phyloP scores from a whole-genome alignment of 30 jellyfish, hydroid and myxozoan species.

The Turritopsis rubra region DNA sequence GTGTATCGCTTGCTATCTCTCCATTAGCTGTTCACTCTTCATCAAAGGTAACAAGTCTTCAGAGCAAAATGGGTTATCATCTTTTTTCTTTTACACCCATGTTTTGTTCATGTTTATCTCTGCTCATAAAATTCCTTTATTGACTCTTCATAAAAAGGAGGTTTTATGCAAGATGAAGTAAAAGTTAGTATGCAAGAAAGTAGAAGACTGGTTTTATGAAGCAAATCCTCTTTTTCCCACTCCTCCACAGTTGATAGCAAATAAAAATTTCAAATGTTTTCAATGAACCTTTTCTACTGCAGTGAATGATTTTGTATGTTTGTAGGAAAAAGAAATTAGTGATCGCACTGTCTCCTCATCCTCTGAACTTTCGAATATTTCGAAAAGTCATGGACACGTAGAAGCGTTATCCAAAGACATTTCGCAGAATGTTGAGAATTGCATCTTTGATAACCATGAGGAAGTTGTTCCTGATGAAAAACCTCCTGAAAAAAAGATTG shows the following conservation, averaged over 20 bases:
- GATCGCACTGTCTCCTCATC: slow-evolving; percentile 16
- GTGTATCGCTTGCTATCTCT: slow-evolving; percentile 24
- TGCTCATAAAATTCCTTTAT: no score
- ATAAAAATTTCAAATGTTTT: no score
- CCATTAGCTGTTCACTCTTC: slow-evolving; percentile 27
- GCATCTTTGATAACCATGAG: neutral
- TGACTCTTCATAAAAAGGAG: no score
- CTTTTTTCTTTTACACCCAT: neutral
- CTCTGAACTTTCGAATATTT: neutral
- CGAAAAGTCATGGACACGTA: neutral
- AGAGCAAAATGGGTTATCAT: neutral
- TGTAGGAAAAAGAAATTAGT: neutral
- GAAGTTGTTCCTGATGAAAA: neutral
- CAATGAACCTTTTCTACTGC: neutral
- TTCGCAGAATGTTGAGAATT: neutral
- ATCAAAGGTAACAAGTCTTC: neutral
- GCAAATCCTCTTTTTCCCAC: no score
- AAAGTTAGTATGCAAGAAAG: no score
- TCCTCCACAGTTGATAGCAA: no score
- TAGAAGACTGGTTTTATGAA: no score
- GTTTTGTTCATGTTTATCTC: neutral
- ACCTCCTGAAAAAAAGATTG: neutral
- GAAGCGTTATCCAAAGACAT: neutral
- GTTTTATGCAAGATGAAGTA: no score
- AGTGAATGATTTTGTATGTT: neutral